A percentile compares a stretch with the other conserved stretches of the same genome.
Evolutionary conservation across 2,113 vertebrate genomes (phyloP).

Genomic region (Oreochromis aureus): DNA sequence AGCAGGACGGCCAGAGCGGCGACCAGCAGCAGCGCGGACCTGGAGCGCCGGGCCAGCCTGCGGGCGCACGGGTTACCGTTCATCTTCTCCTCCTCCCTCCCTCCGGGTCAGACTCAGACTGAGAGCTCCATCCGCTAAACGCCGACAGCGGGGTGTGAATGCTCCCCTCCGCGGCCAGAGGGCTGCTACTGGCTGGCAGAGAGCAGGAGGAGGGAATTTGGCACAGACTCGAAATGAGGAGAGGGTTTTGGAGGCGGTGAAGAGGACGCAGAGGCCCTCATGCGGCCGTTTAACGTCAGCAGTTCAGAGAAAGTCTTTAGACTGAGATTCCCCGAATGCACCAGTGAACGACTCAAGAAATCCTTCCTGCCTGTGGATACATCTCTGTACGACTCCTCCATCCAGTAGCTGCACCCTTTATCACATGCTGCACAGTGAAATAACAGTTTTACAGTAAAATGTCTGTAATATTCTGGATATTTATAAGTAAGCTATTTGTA

Average conservation of each 20-base stretch:
- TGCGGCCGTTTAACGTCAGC: constrained; percentile 8
- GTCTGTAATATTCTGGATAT: background rate
- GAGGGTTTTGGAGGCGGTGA: constrained; percentile 10
- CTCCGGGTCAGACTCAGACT: constrained; percentile 33
- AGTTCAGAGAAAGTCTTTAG: background rate
- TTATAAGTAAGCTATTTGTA: no score
- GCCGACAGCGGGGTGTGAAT: constrained; percentile 58
- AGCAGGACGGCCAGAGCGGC: constrained; percentile 86
- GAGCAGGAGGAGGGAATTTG: constrained; percentile 33
- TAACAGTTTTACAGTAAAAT: background rate
- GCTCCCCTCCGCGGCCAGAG: constrained; percentile 26
- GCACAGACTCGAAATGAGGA: constrained; percentile 47
- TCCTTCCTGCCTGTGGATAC: background rate
- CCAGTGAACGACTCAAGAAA: background rate
- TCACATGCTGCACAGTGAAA: background rate
- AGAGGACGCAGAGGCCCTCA: constrained; percentile 32
- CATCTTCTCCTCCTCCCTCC: constrained; percentile 67
- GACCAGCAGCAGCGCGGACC: constrained; percentile 82
- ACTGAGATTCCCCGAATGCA: background rate
- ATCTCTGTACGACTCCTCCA: background rate
- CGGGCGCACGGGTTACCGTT: constrained; percentile 80
- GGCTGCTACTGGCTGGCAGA: constrained; percentile 25
- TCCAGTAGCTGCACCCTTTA: background rate
- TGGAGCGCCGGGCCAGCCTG: constrained; percentile 85
- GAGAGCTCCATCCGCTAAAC: constrained; percentile 45